Evolutionary conservation across 2,888 invertebrate genomes (phyloP).

Genomic region (Erebia palarica): DNA sequence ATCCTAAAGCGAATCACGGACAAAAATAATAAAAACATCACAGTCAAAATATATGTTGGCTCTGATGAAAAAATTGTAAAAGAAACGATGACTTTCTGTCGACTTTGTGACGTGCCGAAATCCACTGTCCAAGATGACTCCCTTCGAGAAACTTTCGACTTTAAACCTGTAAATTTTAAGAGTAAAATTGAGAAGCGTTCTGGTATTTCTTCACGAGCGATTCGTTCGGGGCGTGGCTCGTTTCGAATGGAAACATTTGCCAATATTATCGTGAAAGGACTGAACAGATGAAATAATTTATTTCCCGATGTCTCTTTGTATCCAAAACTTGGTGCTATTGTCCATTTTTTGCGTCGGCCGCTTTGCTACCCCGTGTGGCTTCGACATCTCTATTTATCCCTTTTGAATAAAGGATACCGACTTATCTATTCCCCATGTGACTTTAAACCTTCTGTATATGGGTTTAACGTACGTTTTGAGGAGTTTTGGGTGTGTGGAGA

Average conservation of each 20-base stretch:
- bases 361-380: conserved; percentile 71
- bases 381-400: conserved; percentile 77
- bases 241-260: conserved; percentile 82
- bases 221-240: conserved; percentile 75
- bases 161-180: conserved; percentile 37
- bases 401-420: conserved; percentile 69
- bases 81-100: conserved; percentile 73
- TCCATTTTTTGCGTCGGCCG: conserved; percentile 73
- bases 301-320: conserved; percentile 80
- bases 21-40: conserved; percentile 83
- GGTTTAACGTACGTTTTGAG: conserved; percentile 3
- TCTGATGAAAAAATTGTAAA: conserved; percentile 67
- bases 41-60: conserved; percentile 81
- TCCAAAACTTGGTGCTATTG: conserved; percentile 77
- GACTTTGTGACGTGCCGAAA: conserved; percentile 72
- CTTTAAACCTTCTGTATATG: conserved; percentile 28
- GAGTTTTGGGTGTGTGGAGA: conserved; percentile 5
- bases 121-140: conserved; percentile 51
- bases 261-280: conserved; percentile 81
- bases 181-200: conserved; percentile 33
- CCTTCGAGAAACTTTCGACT: conserved; percentile 39
- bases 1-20: conserved; percentile 69
- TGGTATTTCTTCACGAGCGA: conserved; percentile 54
- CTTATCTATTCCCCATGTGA: conserved; percentile 40
- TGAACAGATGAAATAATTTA: conserved; percentile 82